These are phyloP conservation scores for Dascillus cervinus DNA, from an alignment of 2,888 invertebrate genomes.

Conservation along the genomic window DNA sequence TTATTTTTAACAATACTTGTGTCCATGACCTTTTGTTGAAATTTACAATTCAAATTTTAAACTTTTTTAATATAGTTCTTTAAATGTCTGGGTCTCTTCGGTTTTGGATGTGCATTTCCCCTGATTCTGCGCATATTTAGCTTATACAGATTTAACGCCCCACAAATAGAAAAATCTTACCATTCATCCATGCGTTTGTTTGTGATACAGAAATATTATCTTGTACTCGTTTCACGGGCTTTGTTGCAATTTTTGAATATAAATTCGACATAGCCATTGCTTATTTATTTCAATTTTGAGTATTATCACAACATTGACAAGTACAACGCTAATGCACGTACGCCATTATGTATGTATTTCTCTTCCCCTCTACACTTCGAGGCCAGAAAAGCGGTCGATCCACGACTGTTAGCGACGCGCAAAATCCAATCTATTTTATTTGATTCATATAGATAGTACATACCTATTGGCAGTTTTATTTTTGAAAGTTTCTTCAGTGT, in stretches of 20 bases:
- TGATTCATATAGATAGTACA: too few relatives aligned
- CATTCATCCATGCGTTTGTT: constrained; percentile 81
- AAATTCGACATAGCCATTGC: constrained; percentile 66
- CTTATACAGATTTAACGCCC: constrained; percentile 15
- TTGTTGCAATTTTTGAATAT: constrained; percentile 66
- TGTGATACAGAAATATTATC: constrained; percentile 73
- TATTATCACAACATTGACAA: too few relatives aligned
- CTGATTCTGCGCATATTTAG: background rate
- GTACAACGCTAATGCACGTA: constrained; percentile 12
- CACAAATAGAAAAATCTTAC: constrained; percentile 47
- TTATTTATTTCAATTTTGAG: constrained; percentile 6
- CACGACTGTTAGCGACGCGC: constrained; percentile 11
- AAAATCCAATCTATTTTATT: too few relatives aligned
- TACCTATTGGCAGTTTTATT: too few relatives aligned
- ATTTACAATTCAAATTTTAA: too few relatives aligned
- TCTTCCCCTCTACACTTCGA: constrained; percentile 8
- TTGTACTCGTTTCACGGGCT: constrained; percentile 68
- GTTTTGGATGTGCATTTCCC: too few relatives aligned
- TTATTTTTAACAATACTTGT: too few relatives aligned
- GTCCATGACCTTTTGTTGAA: too few relatives aligned
- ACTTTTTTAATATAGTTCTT: too few relatives aligned
- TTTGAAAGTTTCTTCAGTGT: too few relatives aligned
- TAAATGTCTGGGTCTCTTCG: too few relatives aligned
- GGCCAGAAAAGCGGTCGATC: constrained; percentile 12
- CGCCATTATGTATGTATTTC: constrained; percentile 18